Conservation (phyloP, 2,797 vertebrate species). For the Xiphophorus birchmanni region DNA sequence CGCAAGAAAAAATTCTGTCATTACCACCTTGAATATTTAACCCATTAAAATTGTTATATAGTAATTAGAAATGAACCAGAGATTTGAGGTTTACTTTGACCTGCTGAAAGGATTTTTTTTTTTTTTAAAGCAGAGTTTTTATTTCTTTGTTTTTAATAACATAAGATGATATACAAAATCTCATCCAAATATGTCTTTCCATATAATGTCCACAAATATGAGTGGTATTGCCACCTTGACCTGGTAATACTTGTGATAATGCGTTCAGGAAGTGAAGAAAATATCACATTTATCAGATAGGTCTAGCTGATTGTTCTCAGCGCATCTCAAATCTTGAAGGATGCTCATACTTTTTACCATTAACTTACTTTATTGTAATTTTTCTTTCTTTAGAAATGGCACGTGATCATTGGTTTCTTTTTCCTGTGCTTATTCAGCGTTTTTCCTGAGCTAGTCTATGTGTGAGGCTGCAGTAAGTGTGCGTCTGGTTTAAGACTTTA, state of each 20-base stretch:
- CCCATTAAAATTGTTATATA: neutral
- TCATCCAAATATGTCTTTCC: neutral
- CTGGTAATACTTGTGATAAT: neutral
- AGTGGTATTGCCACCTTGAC: neutral
- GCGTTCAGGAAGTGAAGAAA: neutral
- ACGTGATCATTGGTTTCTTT: neutral
- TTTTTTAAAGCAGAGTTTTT: neutral
- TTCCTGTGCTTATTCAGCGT: neutral
- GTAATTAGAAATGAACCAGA: neutral
- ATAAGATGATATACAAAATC: neutral
- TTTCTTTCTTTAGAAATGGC: neutral
- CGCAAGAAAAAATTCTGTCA: neutral
- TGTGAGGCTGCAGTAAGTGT: neutral
- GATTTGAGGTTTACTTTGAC: neutral
- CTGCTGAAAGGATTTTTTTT: neutral
- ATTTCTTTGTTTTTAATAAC: neutral
- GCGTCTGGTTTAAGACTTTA: constrained; percentile 21
- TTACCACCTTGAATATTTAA: neutral
- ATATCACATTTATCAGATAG: neutral
- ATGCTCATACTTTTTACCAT: neutral
- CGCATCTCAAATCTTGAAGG: neutral
- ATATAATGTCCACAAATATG: neutral
- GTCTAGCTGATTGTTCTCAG: neutral
- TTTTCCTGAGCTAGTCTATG: neutral
- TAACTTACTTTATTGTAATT: neutral